phyloP scores from a whole-genome alignment of 2,113 vertebrate species.

The Podarcis muralis region DNA sequence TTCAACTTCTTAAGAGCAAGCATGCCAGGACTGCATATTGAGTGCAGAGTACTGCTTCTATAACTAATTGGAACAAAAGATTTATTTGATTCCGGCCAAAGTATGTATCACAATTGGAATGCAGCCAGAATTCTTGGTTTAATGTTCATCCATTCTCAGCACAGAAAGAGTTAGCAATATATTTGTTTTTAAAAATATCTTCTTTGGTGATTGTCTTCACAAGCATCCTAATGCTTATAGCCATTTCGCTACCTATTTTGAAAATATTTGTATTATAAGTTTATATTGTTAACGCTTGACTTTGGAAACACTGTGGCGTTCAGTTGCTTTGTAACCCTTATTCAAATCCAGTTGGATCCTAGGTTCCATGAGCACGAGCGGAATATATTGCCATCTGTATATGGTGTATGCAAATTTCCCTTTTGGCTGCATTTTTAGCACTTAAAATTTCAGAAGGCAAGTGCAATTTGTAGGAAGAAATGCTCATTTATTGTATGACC shows the following conservation, averaged over 20 bases:
- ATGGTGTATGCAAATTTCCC: neutral
- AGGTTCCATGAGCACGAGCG: neutral
- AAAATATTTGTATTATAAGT: neutral
- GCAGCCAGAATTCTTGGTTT: neutral
- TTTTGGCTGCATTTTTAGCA: neutral
- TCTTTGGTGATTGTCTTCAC: neutral
- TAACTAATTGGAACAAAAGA: conserved; percentile 39
- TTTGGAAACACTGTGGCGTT: neutral
- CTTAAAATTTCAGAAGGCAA: neutral
- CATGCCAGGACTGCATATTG: neutral
- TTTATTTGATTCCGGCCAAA: conserved; percentile 62
- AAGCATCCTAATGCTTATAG: neutral
- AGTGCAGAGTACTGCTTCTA: neutral
- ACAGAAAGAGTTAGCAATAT: neutral
- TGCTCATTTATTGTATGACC: neutral
- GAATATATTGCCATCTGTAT: neutral
- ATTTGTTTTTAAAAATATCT: neutral
- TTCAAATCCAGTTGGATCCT: neutral
- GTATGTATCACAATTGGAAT: conserved; percentile 3
- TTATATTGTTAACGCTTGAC: neutral
- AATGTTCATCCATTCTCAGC: neutral
- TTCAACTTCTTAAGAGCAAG: conserved; percentile 22
- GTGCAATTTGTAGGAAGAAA: neutral
- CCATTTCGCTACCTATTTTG: neutral
- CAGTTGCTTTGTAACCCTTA: neutral